Percentiles rank a stretch among this genome's conserved stretches.
Evolutionary conservation across 1,140 invertebrate genomes (phyloP).

Genomic region (Anadara kagoshimensis): DNA sequence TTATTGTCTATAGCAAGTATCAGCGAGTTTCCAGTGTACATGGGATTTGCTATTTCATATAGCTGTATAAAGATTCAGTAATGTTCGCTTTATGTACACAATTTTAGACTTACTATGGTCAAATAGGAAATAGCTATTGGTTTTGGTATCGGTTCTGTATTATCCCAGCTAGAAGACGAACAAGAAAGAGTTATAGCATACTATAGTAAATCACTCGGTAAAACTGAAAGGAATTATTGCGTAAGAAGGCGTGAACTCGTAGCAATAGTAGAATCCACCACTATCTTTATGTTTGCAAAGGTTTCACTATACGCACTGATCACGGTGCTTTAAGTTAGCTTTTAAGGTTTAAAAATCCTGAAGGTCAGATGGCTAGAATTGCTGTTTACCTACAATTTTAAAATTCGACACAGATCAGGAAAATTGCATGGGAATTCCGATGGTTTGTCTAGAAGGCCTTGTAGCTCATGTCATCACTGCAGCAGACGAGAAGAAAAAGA

Average conservation of each 20-base stretch:
- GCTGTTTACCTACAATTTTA: background rate
- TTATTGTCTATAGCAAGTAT: no score
- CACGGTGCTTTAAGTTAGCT: conserved; percentile 53
- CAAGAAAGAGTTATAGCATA: conserved; percentile 72
- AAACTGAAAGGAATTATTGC: conserved; percentile 73
- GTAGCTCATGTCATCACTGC: no score
- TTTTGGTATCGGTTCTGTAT: conserved; percentile 38
- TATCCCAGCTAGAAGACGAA: conserved; percentile 61
- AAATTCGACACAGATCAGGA: background rate
- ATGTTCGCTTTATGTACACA: no score
- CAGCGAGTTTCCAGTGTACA: no score
- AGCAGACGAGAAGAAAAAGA: no score
- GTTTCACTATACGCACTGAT: conserved; percentile 76
- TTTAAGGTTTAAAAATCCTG: conserved; percentile 36
- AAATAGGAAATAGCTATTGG: no score
- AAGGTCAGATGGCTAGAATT: conserved; percentile 22
- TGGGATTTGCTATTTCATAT: no score
- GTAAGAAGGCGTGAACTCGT: conserved; percentile 75
- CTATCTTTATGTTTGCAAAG: conserved; percentile 74
- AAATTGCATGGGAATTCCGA: background rate
- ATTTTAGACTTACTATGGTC: no score
- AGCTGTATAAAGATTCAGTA: no score
- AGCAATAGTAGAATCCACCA: conserved; percentile 75
- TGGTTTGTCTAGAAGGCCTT: no score
- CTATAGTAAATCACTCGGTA: conserved; percentile 69